phyloP scores from a whole-genome alignment of 1,140 invertebrate species.

The Pogonomyrmex barbatus region DNA sequence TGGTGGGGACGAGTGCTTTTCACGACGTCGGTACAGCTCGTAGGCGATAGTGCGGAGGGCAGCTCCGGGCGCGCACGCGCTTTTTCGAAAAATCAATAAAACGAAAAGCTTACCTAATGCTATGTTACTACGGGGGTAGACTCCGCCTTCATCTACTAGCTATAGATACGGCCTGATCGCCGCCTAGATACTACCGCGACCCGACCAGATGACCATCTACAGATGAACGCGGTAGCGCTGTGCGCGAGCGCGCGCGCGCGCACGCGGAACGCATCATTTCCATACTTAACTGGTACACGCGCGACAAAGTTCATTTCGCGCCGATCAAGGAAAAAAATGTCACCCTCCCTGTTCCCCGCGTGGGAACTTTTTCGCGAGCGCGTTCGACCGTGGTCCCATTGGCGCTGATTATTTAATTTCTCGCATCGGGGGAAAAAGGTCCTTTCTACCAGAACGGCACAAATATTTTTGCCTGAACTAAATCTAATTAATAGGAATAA shows the following conservation, averaged over 20 bases:
- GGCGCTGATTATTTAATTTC: constrained; percentile 34
- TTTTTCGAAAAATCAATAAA: constrained; percentile 87
- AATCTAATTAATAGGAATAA: not conserved
- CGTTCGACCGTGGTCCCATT: constrained; percentile 16
- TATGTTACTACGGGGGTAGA: constrained; percentile 83
- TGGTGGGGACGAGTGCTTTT: constrained; percentile 67
- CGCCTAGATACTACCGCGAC: constrained; percentile 82
- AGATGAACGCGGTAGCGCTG: constrained; percentile 76
- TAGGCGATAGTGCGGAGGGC: constrained; percentile 84
- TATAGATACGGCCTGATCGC: constrained; percentile 82
- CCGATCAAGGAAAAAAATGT: constrained; percentile 61
- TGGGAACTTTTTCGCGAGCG: constrained; percentile 29
- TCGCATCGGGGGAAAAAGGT: not conserved
- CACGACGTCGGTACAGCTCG: constrained; percentile 77
- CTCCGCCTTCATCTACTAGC: constrained; percentile 86
- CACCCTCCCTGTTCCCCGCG: constrained; percentile 1
- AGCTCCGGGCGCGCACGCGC: constrained; percentile 84
- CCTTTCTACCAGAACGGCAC: not conserved
- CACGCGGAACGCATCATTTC: constrained; percentile 72
- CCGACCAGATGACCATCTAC: constrained; percentile 81
- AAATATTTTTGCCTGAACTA: not conserved
- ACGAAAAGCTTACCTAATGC: constrained; percentile 86
- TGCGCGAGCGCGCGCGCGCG: constrained; percentile 31
- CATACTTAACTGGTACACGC: constrained; percentile 59
- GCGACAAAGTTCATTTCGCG: constrained; percentile 58